Evolutionary conservation across 1,140 invertebrate species (phyloP).

Genomic region (Chlorops oryzae): DNA sequence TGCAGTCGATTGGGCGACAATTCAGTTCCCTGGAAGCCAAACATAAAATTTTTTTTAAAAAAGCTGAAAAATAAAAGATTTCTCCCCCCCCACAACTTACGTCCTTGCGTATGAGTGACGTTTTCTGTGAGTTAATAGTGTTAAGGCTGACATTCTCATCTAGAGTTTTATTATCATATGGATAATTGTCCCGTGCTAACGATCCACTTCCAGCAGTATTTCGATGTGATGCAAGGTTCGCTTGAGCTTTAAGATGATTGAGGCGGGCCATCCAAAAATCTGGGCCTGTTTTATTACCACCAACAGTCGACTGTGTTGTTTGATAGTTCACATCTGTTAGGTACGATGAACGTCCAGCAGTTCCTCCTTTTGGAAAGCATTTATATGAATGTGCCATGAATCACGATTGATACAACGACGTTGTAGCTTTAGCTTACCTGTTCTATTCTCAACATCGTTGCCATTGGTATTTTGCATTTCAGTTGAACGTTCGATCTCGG

Average conservation of each 20-base stretch:
- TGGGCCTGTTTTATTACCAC: conserved; percentile 24
- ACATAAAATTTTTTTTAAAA: neutral
- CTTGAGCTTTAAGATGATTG: conserved; percentile 27
- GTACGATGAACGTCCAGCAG: conserved; percentile 31
- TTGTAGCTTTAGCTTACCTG: neutral
- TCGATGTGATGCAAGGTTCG: conserved; percentile 21
- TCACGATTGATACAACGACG: too few species aligned
- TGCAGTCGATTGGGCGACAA: conserved; percentile 43
- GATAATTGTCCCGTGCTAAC: too few species aligned
- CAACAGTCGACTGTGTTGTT: conserved; percentile 8
- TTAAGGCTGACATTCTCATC: conserved; percentile 45
- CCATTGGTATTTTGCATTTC: neutral
- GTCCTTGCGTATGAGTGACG: conserved; percentile 36
- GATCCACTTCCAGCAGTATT: conserved; percentile 24
- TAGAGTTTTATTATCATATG: conserved; percentile 44
- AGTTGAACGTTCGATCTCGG: conserved; percentile 58
- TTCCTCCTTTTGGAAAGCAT: too few species aligned
- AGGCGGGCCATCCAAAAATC: conserved; percentile 45
- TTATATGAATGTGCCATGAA: too few species aligned
- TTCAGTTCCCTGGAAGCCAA: conserved; percentile 37
- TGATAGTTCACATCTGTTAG: conserved; percentile 42
- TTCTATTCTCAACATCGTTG: neutral
- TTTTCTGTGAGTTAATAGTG: conserved; percentile 39
- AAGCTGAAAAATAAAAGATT: neutral
- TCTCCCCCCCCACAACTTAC: conserved; percentile 18